Percentiles rank a stretch among this genome's conserved stretches.
These are phyloP conservation scores for Orthonevra nobilis DNA, from an alignment of 2,888 invertebrate species.

Conservation along the genomic window DNA sequence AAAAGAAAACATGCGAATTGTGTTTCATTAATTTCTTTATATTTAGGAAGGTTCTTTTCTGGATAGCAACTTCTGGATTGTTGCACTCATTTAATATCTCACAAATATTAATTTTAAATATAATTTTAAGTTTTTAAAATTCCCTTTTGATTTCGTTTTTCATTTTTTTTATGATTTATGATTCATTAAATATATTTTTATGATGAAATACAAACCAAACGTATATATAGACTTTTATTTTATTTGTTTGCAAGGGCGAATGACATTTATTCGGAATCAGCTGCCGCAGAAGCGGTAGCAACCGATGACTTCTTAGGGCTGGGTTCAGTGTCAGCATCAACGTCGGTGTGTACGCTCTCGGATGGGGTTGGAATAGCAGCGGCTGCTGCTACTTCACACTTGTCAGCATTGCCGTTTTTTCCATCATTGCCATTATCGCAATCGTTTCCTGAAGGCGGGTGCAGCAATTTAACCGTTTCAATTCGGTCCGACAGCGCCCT, in stretches of 20 bases:
- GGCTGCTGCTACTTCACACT: slow-evolving; percentile 78
- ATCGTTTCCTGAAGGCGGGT: slow-evolving; percentile 73
- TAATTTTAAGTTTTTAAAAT: slow-evolving; percentile 46
- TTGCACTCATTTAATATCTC: slow-evolving; percentile 49
- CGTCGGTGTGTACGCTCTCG: slow-evolving; percentile 44
- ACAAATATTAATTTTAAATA: slow-evolving; percentile 50
- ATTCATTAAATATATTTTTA: slow-evolving; percentile 28
- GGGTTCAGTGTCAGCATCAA: slow-evolving; percentile 74
- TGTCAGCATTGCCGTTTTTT: slow-evolving; percentile 44
- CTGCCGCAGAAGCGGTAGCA: slow-evolving; percentile 72
- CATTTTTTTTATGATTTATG: slow-evolving; percentile 42
- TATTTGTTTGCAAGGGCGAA: slow-evolving; percentile 50
- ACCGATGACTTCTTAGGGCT: slow-evolving; percentile 76
- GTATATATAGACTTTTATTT: slow-evolving; percentile 32
- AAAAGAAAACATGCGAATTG: no score
- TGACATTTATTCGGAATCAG: slow-evolving; percentile 45
- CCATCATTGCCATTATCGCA: slow-evolving; percentile 72
- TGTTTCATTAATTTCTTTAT: slow-evolving; percentile 50
- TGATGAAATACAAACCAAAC: slow-evolving; percentile 63
- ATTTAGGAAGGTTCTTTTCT: slow-evolving; percentile 52
- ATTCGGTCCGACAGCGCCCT: slow-evolving; percentile 84
- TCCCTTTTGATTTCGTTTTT: slow-evolving; percentile 48
- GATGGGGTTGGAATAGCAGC: slow-evolving; percentile 74
- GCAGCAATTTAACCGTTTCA: slow-evolving; percentile 77
- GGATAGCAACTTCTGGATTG: slow-evolving; percentile 47